A percentile compares a stretch with the other conserved stretches of the same genome.
phyloP scores from a whole-genome alignment of 2,888 invertebrate species.

The Chrysolina americana region DNA sequence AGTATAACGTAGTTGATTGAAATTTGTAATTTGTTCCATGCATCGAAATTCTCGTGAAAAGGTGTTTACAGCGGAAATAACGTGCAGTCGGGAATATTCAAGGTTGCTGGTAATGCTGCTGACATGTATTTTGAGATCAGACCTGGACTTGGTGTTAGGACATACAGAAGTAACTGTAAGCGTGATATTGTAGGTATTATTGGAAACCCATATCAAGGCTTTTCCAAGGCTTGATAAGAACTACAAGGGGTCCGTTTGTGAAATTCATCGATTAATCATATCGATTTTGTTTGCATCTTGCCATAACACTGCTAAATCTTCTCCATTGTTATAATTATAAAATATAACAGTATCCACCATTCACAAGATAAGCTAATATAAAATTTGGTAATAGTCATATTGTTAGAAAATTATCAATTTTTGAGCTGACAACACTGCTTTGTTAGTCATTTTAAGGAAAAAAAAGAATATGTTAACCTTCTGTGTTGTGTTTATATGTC shows the following conservation, averaged over 20 bases:
- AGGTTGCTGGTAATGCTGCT: background rate
- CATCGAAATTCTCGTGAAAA: slow-evolving; percentile 27
- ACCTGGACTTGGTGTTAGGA: background rate
- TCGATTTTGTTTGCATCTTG: no score
- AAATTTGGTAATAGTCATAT: background rate
- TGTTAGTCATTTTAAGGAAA: background rate
- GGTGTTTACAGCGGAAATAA: slow-evolving; percentile 26
- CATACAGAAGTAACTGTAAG: no score
- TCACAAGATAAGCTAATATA: background rate
- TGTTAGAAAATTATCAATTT: background rate
- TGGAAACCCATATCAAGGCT: no score
- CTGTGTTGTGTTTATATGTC: background rate
- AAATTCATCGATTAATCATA: no score
- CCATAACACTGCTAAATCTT: background rate
- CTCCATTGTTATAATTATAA: background rate
- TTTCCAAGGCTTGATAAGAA: no score
- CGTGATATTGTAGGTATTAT: no score
- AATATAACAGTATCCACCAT: background rate
- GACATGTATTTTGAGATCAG: background rate
- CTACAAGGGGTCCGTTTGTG: no score
- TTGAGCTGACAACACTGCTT: background rate
- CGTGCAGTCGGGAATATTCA: background rate
- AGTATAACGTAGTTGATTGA: slow-evolving; percentile 13
- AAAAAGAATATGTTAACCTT: background rate
- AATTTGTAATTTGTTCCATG: slow-evolving; percentile 24